Conservation (phyloP, 2,888 invertebrate species). For the Pomacea canaliculata region DNA sequence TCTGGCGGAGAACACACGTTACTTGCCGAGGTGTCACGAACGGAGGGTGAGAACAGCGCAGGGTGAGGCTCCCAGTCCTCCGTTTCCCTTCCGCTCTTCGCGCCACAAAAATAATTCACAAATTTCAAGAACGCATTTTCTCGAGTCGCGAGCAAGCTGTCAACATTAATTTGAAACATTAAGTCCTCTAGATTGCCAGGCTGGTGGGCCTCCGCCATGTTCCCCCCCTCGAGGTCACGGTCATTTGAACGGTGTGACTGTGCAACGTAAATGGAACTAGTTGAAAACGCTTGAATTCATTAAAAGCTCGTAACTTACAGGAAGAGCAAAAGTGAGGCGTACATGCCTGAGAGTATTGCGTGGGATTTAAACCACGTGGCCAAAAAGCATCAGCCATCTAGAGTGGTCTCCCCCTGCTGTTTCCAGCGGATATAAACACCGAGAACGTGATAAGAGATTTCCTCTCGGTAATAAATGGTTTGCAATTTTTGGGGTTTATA, state of each 20-base stretch:
- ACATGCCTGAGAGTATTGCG: constrained; percentile 5
- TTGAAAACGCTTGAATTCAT: constrained; percentile 25
- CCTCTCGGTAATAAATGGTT: constrained; percentile 8
- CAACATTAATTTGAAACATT: no score
- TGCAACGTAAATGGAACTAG: not conserved
- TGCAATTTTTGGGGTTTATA: not conserved
- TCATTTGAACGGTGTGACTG: not conserved
- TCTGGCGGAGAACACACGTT: no score
- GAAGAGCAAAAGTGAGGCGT: constrained; percentile 1
- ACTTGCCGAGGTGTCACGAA: no score
- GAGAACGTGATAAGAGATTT: constrained; percentile 23
- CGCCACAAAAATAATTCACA: no score
- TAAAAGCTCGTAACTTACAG: constrained; percentile 21
- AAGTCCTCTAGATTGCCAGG: no score
- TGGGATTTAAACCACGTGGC: constrained; percentile 26
- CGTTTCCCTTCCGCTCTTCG: no score
- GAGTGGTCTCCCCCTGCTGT: constrained; percentile 17
- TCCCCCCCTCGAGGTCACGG: not conserved
- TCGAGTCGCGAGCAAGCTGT: no score
- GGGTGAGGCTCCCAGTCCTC: no score
- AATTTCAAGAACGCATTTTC: no score
- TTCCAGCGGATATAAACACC: constrained; percentile 23
- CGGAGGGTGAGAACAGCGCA: no score
- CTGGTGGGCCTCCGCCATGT: no score
- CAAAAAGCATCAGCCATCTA: not conserved